Conservation (phyloP, 2,888 invertebrate species). For the Orthosia gothica region DNA sequence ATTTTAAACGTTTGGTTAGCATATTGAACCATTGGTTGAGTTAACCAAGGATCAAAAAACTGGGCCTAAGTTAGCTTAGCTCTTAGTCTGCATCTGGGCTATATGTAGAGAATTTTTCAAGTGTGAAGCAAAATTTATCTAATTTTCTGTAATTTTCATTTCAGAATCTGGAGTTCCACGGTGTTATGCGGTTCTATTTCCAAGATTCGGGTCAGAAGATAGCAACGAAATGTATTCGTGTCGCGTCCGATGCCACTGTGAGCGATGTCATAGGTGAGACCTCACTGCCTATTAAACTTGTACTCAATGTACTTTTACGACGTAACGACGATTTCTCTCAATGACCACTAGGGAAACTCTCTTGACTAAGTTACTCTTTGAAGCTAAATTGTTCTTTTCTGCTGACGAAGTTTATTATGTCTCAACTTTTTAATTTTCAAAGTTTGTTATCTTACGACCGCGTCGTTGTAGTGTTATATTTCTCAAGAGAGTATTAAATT, state of each 20-base stretch:
- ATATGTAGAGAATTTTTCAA: not conserved
- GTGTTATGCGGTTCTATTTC: constrained; percentile 99
- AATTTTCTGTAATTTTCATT: constrained; percentile 70
- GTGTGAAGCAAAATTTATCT: not conserved
- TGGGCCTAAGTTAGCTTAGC: not conserved
- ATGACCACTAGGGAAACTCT: constrained; percentile 15
- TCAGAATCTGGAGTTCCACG: constrained; percentile 99
- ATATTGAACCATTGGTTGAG: too few species aligned
- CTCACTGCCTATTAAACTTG: constrained; percentile 32
- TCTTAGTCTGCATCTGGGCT: not conserved
- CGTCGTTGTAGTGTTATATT: not conserved
- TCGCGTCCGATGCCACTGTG: constrained; percentile 99
- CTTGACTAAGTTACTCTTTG: constrained; percentile 17
- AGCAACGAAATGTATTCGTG: constrained; percentile 99
- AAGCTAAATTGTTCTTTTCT: constrained; percentile 3
- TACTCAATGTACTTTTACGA: constrained; percentile 32
- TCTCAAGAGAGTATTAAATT: not conserved
- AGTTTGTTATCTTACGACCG: constrained; percentile 5
- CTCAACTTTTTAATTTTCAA: constrained; percentile 23
- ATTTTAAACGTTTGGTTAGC: too few species aligned
- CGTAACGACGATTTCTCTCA: constrained; percentile 47
- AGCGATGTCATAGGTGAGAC: constrained; percentile 97
- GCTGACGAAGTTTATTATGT: not conserved
- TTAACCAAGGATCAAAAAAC: too few species aligned
- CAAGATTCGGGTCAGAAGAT: constrained; percentile 99